Conservation (phyloP, 2,888 invertebrate genomes). For the Cacoxenus indagator region DNA sequence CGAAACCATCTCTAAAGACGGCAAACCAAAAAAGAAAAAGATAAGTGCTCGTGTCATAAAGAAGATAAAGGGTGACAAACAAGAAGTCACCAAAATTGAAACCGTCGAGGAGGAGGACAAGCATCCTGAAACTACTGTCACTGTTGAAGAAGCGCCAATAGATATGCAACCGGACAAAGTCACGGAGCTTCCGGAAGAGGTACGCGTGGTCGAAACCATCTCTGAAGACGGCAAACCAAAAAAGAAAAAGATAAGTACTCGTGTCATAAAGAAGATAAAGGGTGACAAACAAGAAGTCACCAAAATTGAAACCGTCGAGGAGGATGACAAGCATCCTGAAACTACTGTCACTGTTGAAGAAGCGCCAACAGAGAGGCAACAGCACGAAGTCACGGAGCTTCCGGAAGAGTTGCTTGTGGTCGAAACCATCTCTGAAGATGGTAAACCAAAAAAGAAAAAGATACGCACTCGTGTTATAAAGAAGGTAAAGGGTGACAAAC, state of each 20-base stretch:
- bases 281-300: constrained; percentile 29
- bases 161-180: constrained; percentile 15
- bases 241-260: constrained; percentile 23
- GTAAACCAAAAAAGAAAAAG: constrained; percentile 24
- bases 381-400: constrained; percentile 13
- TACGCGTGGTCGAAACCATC: constrained; percentile 23
- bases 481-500: constrained; percentile 27
- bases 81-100: constrained; percentile 30
- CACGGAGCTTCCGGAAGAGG: constrained; percentile 23
- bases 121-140: constrained; percentile 22
- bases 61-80: constrained; percentile 27
- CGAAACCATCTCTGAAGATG: constrained; percentile 25
- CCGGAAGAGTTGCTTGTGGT: constrained; percentile 26
- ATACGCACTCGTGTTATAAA: constrained; percentile 28
- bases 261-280: constrained; percentile 26
- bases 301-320: constrained; percentile 27
- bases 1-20: constrained; percentile 24
- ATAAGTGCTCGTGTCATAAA: constrained; percentile 27
- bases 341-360: constrained; percentile 24
- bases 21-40: constrained; percentile 23
- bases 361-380: constrained; percentile 14
- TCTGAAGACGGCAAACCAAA: constrained; percentile 24
- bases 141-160: constrained; percentile 21
- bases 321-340: constrained; percentile 25
- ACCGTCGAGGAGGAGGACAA: constrained; percentile 28